A percentile compares a stretch with the other conserved stretches of the same genome.
Conservation (phyloP, 2,888 invertebrate genomes). For the Gasteruption jaculator region DNA sequence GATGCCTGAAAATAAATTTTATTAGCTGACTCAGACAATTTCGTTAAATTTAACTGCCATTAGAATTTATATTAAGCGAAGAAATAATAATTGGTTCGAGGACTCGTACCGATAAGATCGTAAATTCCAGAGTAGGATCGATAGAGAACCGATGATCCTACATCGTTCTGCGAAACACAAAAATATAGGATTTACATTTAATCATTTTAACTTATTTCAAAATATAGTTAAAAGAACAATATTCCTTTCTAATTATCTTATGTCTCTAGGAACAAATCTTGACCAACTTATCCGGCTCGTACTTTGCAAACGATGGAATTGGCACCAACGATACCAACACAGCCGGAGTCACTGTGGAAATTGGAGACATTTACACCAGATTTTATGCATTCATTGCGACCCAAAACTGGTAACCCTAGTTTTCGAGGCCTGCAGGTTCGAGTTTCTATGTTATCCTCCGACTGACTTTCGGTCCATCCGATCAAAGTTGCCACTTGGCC, state of each 20-base stretch:
- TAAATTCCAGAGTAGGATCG: conserved; percentile 53
- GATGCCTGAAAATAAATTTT: conserved; percentile 47
- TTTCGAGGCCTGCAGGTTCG: conserved; percentile 54
- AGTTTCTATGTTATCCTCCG: conserved; percentile 25
- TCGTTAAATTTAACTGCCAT: not conserved
- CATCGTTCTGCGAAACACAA: conserved; percentile 53
- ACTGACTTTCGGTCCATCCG: conserved; percentile 49
- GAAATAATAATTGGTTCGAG: too few species aligned
- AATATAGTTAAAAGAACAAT: conserved; percentile 9
- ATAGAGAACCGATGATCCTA: conserved; percentile 57
- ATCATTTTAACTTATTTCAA: not conserved
- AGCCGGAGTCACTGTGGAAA: conserved; percentile 56
- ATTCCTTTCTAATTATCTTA: conserved; percentile 8
- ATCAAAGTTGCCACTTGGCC: conserved; percentile 55
- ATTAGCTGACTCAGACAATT: not conserved
- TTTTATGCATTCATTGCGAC: conserved; percentile 50
- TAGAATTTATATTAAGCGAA: not conserved
- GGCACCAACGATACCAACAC: conserved; percentile 55
- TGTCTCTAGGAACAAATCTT: too few species aligned
- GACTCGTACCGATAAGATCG: conserved; percentile 55
- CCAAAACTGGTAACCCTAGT: conserved; percentile 55
- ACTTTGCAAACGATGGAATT: conserved; percentile 55
- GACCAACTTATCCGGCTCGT: too few species aligned
- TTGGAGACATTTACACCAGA: conserved; percentile 41
- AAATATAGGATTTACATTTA: too few species aligned